phyloP scores from a whole-genome alignment of 2,797 vertebrate genomes.

The Ceryle rudis region DNA sequence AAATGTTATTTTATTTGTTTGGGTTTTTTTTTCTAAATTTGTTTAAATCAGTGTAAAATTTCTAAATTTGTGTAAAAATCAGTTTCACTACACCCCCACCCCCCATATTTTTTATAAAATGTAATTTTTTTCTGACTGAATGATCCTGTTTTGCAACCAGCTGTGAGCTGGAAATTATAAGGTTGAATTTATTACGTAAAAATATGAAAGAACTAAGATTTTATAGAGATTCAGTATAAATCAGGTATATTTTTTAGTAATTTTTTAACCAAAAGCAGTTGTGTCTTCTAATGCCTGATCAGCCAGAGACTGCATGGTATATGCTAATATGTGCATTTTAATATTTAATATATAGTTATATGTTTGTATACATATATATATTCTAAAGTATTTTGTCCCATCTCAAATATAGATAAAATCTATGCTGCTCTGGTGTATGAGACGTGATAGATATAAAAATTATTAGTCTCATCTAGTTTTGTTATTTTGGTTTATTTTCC shows the following conservation, averaged over 20 bases:
- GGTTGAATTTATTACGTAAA: neutral
- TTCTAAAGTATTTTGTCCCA: neutral
- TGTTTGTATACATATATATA: fast-evolving
- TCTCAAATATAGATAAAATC: neutral
- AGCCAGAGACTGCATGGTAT: neutral
- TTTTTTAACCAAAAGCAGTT: neutral
- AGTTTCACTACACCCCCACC: fast-evolving
- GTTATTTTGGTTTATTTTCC: neutral
- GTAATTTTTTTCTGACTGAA: neutral
- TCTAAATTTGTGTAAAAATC: neutral
- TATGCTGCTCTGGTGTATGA: neutral
- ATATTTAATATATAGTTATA: neutral
- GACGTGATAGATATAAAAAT: neutral
- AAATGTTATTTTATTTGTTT: neutral
- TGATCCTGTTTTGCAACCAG: neutral
- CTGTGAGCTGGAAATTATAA: neutral
- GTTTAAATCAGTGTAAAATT: too few relatives aligned
- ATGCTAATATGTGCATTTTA: neutral
- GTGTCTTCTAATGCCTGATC: neutral
- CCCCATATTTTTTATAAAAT: neutral
- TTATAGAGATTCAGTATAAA: neutral
- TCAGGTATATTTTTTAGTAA: neutral
- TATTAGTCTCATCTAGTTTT: neutral
- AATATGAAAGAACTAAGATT: neutral
- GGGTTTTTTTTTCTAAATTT: neutral